phyloP scores from a whole-genome alignment of 2,888 invertebrate species.

The Escarpia spicata region DNA sequence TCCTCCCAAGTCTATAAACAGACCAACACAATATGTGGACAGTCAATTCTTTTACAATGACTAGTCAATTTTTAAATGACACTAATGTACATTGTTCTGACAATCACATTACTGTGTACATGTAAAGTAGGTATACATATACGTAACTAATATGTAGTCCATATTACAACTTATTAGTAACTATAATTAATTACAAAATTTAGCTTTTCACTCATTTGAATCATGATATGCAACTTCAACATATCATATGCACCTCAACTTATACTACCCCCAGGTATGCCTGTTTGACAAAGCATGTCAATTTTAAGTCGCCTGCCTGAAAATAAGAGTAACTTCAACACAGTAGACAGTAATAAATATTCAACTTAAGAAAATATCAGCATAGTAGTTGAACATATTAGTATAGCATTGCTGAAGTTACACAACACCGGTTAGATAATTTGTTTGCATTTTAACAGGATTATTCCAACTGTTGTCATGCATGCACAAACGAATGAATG shows the following conservation, averaged over 20 bases:
- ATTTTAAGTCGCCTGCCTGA: background rate
- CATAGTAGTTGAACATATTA: background rate
- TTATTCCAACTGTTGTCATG: no score
- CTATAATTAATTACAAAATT: background rate
- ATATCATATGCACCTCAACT: no score
- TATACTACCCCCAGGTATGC: no score
- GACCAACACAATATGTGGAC: no score
- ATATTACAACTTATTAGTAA: background rate
- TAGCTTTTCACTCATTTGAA: background rate
- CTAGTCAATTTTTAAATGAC: background rate
- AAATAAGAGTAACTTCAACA: background rate
- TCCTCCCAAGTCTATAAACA: conserved; percentile 6
- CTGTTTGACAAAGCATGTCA: background rate
- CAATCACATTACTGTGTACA: background rate
- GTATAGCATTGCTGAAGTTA: background rate
- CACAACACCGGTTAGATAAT: no score
- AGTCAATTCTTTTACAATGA: no score
- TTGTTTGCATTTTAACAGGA: no score
- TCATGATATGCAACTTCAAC: background rate
- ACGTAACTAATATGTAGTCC: background rate
- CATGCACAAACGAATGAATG: no score
- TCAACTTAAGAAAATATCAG: background rate
- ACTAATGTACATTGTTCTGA: background rate
- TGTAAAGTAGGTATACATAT: background rate
- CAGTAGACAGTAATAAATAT: background rate